Evolutionary conservation across 2,113 vertebrate species (phyloP), one percentile per base, ranked within the genome.

Genomic region (Mustela nigripes): DNA sequence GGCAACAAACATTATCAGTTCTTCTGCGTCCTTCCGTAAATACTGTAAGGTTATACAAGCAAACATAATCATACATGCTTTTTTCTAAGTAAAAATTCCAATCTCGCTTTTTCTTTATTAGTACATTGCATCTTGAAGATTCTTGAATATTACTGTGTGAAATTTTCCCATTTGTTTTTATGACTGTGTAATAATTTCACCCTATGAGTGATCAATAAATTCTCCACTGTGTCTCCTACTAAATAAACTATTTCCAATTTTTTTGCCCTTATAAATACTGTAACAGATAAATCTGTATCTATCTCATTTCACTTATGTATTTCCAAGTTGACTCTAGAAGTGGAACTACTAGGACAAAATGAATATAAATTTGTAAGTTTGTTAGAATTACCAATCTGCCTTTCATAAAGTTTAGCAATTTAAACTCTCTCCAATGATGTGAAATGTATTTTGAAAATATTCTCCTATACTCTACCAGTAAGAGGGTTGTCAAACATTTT

Each of bases 81-180:
- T 50, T 53, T 45, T 58, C 42, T 56, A 88, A 50, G 58, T 26
- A 83, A 62, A 96, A 86, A 42, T 42, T n/a, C 84, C 7, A 84
- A 50, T 11, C 33, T 80, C 67, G 4, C 8, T 82, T 81, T 85
- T 74, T 79, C 26, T 60, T 94, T 85, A 63, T 39, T 73, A 81
- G 48, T 21, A 26, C 24, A 45, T 18, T 58, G n/a, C 18, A 62
- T 45, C 50, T 69, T 81, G 50, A 56, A 63, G 84, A 92, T 4
- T 24, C 63, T 84, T 58, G 39, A 9, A 74, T 12, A 74, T 31
- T 11, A 87, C 36, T 58, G 74, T 21, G 62, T 31, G 62, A 87
- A 78, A 83, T 67, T 14, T 85, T 82, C 58, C 48, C 36, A 56
- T 92, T 65, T 89, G 31, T 21, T 97, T 89, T 92, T 76, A 86